Conservation (phyloP, 2,113 vertebrate genomes). For the Chamaetylas fuelleborni region DNA sequence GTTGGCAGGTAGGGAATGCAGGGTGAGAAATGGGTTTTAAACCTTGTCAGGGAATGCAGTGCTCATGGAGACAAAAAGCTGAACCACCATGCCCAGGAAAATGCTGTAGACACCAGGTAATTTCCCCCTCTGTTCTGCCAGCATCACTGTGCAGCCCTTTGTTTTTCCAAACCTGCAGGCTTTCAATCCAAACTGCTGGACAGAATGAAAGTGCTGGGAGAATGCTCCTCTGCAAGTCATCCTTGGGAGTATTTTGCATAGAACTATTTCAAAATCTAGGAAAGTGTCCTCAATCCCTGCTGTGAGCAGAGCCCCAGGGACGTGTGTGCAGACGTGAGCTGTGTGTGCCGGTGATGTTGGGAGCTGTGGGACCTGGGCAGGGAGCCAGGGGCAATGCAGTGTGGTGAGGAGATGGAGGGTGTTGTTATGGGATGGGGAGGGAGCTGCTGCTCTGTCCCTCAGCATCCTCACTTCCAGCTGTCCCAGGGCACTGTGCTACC, state of each 20-base stretch:
- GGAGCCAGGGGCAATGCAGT: not conserved
- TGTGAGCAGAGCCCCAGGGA: not conserved
- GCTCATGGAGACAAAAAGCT: not conserved
- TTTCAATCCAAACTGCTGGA: not conserved
- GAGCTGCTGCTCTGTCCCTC: not conserved
- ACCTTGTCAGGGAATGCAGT: not conserved
- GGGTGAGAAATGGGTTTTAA: constrained; percentile 27
- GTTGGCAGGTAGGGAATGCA: not conserved
- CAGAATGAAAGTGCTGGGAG: not conserved
- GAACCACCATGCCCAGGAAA: not conserved
- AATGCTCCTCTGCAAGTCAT: not conserved
- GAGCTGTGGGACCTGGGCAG: not conserved
- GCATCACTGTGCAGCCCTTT: not conserved
- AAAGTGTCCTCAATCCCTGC: not conserved
- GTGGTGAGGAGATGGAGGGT: not conserved
- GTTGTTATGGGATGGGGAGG: not conserved
- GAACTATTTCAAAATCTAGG: not conserved
- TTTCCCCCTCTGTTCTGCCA: not conserved
- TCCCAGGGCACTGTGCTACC: not conserved
- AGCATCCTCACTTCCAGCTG: not conserved
- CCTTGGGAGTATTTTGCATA: not conserved
- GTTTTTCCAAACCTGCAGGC: not conserved
- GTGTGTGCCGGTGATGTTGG: not conserved
- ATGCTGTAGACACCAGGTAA: not conserved
- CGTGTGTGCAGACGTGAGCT: rapidly evolving